A percentile compares a stretch with the other conserved stretches of the same genome.
These are phyloP conservation scores for Drosophila arizonae DNA, from an alignment of 1,140 invertebrate species.

Conservation along the genomic window DNA sequence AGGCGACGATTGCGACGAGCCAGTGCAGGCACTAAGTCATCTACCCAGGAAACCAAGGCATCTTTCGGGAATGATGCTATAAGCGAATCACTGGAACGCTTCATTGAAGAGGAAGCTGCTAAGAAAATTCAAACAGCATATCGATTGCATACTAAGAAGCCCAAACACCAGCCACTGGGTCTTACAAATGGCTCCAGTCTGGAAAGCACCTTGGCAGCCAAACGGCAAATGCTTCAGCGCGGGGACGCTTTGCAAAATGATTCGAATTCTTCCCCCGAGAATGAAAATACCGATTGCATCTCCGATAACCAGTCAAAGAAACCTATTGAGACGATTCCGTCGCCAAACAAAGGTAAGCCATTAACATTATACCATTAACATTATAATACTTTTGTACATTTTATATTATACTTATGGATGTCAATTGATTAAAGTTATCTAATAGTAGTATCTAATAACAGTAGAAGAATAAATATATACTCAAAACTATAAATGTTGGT, in stretches of 20 bases:
- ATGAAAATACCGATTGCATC: slow-evolving; percentile 50
- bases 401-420: too few species aligned
- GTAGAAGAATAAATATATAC: too few species aligned
- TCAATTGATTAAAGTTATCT: neutral
- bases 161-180: slow-evolving; percentile 23
- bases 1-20: slow-evolving; percentile 63
- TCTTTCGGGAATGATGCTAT: slow-evolving; percentile 81
- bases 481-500: too few species aligned
- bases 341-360: slow-evolving; percentile 35
- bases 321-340: neutral
- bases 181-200: slow-evolving; percentile 45
- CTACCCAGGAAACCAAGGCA: slow-evolving; percentile 60
- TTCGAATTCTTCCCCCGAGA: slow-evolving; percentile 73
- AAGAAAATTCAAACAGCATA: slow-evolving; percentile 68
- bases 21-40: slow-evolving; percentile 69
- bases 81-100: slow-evolving; percentile 73
- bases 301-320: slow-evolving; percentile 21
- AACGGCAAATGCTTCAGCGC: slow-evolving; percentile 70
- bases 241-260: slow-evolving; percentile 75
- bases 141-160: slow-evolving; percentile 44
- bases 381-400: too few species aligned
- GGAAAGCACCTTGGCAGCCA: slow-evolving; percentile 63
- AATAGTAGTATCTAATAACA: too few species aligned
- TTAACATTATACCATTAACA: too few species aligned
- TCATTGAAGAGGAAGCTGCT: slow-evolving; percentile 75